A percentile compares a stretch with the other conserved stretches of the same genome.
These are phyloP conservation scores for Unio pictorum DNA, from an alignment of 2,888 invertebrate species.

Conservation along the genomic window DNA sequence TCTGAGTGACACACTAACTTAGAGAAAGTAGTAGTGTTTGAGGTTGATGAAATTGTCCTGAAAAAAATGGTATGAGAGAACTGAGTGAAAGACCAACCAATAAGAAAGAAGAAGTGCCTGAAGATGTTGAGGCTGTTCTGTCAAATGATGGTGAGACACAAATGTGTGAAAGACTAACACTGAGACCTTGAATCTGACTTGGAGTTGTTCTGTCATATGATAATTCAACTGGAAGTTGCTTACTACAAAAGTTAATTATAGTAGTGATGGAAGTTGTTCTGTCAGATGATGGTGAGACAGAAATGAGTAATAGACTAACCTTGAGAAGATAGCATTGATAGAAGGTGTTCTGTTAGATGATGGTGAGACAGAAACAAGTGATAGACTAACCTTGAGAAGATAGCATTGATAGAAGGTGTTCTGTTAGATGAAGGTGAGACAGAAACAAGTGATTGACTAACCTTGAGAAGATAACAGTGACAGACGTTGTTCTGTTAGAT, in stretches of 20 bases:
- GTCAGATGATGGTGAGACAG: conserved; percentile 92
- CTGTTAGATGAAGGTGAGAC: conserved; percentile 92
- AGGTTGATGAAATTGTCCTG: no score
- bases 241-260: no score
- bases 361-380: no score
- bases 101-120: conserved; percentile 83
- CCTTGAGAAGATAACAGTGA: conserved; percentile 89
- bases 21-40: conserved; percentile 95
- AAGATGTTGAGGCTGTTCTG: conserved; percentile 95
- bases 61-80: conserved; percentile 82
- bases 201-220: conserved; percentile 95
- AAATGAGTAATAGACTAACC: conserved; percentile 89
- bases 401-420: conserved; percentile 96
- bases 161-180: conserved; percentile 91
- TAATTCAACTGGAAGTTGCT: conserved; percentile 64
- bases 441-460: conserved; percentile 87
- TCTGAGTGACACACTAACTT: conserved; percentile 91
- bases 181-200: conserved; percentile 75
- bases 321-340: no score
- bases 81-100: conserved; percentile 85
- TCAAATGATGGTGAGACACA: conserved; percentile 92
- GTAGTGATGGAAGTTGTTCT: conserved; percentile 83
- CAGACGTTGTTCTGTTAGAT: conserved; percentile 96
- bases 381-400: conserved; percentile 81
- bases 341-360: no score